Evolutionary conservation across 2,797 vertebrate species (phyloP), one percentile per base, ranked within the genome.

Genomic region (Sphaeramia orbicularis): DNA sequence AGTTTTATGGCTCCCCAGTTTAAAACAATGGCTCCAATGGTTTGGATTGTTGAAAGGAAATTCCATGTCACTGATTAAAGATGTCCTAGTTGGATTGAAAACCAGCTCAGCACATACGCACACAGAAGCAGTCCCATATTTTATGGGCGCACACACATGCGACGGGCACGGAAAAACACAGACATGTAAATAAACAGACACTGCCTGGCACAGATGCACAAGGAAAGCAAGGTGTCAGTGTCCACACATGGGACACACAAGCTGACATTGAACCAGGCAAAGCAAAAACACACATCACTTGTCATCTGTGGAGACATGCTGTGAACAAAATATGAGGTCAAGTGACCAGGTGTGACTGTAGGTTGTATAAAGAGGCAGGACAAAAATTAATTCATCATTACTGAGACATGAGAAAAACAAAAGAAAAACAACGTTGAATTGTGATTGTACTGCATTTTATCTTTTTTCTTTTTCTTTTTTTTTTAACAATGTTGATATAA

Each of bases 1-100:
- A 85, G 86, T 91, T 94, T 92, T 90, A 92, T 80, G 79, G 65
- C 74, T 55, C 66, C 54, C 63, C 68, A 73, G 74, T 76, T 84
- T 78, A 58, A 81, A 62, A 86, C 80, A 86, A 86, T 84, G 56
- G 78, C 59, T 85, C 60, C 58, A 62, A 32, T 72, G 70, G 58
- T 74, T 74, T 61, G 64, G 65, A 56, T 15, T 36, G 36, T 58
- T 75, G 43, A 78, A 49, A 70, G 63, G 74, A 82, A 79, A 79
- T 76, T 71, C 50, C 56, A 58, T 41, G 45, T 74, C 49, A 72
- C 60, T 51, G 64, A 68, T 36, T 76, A 47, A 44, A 80, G 50
- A 65, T 44, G 54, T 71, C 70, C 73, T 56, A 15, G 55, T 55
- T 37, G 60, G 48, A 47, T 71, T 59, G 67, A 76, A 60, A 44